phyloP scores from a whole-genome alignment of 1,140 invertebrate species.

The Gryllus bimaculatus region DNA sequence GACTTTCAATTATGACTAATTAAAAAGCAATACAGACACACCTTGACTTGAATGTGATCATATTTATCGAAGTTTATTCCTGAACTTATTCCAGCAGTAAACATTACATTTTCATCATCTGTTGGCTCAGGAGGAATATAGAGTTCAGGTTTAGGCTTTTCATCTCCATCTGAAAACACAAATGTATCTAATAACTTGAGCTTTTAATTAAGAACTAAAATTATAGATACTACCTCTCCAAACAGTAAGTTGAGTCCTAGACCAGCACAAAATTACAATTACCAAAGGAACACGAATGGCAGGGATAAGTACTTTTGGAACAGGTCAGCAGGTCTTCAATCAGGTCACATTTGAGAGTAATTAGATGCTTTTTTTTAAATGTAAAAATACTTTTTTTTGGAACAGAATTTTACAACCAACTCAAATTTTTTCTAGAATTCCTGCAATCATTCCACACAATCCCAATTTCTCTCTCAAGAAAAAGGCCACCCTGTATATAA shows the following conservation, averaged over 20 bases:
- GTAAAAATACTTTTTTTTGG: no score
- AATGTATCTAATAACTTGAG: not conserved
- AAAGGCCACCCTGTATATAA: no score
- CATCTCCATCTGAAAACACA: slow-evolving; percentile 11
- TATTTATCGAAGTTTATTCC: slow-evolving; percentile 89
- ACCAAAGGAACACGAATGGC: not conserved
- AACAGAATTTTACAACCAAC: no score
- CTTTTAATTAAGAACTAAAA: not conserved
- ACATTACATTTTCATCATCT: slow-evolving; percentile 59
- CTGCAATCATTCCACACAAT: no score
- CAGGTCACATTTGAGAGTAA: no score
- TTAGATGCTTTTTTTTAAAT: no score
- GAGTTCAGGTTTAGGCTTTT: slow-evolving; percentile 35
- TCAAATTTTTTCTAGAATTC: no score
- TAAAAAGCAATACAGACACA: slow-evolving; percentile 33
- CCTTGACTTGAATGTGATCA: slow-evolving; percentile 70
- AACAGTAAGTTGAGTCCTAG: not conserved
- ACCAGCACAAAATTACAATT: not conserved
- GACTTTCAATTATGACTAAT: not conserved
- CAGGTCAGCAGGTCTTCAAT: not conserved
- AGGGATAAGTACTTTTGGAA: not conserved
- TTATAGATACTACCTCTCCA: not conserved
- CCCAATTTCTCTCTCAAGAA: no score
- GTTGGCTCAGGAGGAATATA: slow-evolving; percentile 76
- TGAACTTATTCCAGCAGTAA: slow-evolving; percentile 53